A percentile compares a stretch with the other conserved stretches of the same genome.
These are phyloP conservation scores for Hylaeus volcanicus DNA, from an alignment of 1,140 invertebrate species.

Conservation along the genomic window DNA sequence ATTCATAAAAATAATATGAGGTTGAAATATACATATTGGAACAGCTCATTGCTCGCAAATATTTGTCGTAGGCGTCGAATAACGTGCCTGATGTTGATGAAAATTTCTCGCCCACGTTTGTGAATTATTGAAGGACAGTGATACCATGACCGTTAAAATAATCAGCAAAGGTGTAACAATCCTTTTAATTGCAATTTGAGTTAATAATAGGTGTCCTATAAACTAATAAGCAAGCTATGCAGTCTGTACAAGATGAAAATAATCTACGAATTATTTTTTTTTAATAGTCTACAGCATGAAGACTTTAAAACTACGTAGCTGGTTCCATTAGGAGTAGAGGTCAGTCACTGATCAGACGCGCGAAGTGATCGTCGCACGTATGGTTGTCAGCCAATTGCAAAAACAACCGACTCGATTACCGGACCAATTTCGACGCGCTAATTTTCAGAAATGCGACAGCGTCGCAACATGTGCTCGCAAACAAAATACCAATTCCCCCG, in stretches of 20 bases:
- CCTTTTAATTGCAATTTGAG: too few relatives aligned
- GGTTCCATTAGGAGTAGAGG: conserved; percentile 10
- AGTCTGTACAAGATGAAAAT: too few relatives aligned
- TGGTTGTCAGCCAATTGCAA: neutral
- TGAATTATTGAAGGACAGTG: neutral
- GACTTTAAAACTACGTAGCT: neutral
- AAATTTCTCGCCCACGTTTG: neutral
- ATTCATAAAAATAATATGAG: neutral
- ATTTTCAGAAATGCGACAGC: neutral
- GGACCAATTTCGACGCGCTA: neutral
- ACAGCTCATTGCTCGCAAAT: neutral
- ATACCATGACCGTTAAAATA: too few relatives aligned
- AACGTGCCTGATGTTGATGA: neutral
- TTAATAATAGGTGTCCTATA: too few relatives aligned
- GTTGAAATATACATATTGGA: neutral
- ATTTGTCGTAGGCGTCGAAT: neutral
- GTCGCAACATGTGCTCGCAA: neutral
- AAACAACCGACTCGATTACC: neutral
- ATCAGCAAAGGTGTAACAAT: too few relatives aligned
- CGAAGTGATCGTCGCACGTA: neutral
- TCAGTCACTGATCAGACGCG: neutral
- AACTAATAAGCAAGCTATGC: too few relatives aligned
- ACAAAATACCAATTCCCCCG: neutral
- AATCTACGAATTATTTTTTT: neutral
- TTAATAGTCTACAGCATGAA: neutral